These are phyloP conservation scores for Bungarus multicinctus DNA, from an alignment of 2,113 vertebrate species.

Conservation along the genomic window DNA sequence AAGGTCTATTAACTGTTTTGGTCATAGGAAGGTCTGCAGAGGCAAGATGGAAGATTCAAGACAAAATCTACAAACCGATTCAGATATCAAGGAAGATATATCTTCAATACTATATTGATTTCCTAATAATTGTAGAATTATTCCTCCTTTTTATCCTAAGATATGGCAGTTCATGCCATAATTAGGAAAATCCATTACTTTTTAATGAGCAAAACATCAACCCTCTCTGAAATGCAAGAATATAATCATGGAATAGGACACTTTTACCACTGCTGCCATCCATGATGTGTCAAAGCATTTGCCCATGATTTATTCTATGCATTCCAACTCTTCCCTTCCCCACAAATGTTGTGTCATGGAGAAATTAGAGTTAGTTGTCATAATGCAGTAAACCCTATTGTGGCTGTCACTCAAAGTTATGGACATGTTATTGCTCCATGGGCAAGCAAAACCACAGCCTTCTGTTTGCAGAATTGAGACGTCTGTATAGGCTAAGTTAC, in stretches of 20 bases:
- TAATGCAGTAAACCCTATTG: neutral
- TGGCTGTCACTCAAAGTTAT: neutral
- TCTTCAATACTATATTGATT: neutral
- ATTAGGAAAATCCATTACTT: neutral
- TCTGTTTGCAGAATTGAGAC: neutral
- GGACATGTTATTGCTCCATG: neutral
- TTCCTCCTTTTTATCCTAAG: neutral
- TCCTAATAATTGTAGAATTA: neutral
- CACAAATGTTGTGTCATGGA: neutral
- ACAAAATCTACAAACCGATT: neutral
- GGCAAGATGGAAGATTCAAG: neutral
- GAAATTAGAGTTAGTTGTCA: neutral
- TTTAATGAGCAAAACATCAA: neutral
- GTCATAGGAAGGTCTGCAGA: neutral
- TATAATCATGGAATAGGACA: neutral
- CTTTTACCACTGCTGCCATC: neutral
- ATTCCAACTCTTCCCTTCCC: neutral
- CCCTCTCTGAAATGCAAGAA: neutral
- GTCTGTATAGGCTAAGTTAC: neutral
- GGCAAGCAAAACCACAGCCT: neutral
- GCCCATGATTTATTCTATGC: neutral
- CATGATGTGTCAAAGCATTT: neutral
- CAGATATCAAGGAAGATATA: neutral
- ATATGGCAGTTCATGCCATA: neutral
- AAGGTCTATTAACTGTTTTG: neutral